A percentile compares a stretch with the other conserved stretches of the same genome.
Evolutionary conservation across 1,140 invertebrate species (phyloP).

Genomic region (Anoplophora glabripennis): DNA sequence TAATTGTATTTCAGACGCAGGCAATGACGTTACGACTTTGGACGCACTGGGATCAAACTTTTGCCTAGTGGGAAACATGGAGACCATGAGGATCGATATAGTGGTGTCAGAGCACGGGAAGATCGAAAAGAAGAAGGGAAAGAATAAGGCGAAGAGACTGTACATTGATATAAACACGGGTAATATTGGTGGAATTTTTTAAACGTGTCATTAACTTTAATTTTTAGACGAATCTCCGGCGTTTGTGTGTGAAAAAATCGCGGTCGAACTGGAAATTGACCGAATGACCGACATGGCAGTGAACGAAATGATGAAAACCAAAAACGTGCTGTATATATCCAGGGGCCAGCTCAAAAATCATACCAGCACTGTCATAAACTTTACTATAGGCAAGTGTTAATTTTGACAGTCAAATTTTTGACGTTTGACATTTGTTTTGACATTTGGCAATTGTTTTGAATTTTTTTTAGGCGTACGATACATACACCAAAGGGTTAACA

Average conservation of each 20-base stretch:
- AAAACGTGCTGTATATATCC: conserved; percentile 82
- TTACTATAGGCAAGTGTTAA: conserved; percentile 66
- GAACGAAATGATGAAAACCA: conserved; percentile 76
- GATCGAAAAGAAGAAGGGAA: conserved; percentile 49
- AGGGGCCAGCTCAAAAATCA: conserved; percentile 84
- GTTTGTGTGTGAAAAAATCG: conserved; percentile 89
- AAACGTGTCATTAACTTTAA: not conserved
- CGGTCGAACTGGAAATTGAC: conserved; percentile 83
- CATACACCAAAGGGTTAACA: conserved; percentile 90
- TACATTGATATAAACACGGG: conserved; percentile 36
- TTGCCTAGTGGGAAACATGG: conserved; percentile 81
- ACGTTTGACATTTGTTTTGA: conserved; percentile 7
- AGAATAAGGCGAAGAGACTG: conserved; percentile 46
- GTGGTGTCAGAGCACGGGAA: conserved; percentile 80
- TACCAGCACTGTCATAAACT: conserved; percentile 83
- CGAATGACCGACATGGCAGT: conserved; percentile 87
- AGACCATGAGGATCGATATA: conserved; percentile 88
- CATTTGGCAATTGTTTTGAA: conserved; percentile 7
- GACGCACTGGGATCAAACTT: conserved; percentile 89
- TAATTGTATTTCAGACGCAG: conserved; percentile 40
- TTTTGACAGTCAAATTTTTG: not conserved
- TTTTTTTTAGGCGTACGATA: conserved; percentile 69
- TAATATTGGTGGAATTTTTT: conserved; percentile 2
- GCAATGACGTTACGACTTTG: conserved; percentile 62
- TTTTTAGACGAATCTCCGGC: conserved; percentile 69